Evolutionary conservation across 2,888 invertebrate genomes (phyloP), one percentile per base, ranked within the genome.

Genomic region (Xestia ashworthii): DNA sequence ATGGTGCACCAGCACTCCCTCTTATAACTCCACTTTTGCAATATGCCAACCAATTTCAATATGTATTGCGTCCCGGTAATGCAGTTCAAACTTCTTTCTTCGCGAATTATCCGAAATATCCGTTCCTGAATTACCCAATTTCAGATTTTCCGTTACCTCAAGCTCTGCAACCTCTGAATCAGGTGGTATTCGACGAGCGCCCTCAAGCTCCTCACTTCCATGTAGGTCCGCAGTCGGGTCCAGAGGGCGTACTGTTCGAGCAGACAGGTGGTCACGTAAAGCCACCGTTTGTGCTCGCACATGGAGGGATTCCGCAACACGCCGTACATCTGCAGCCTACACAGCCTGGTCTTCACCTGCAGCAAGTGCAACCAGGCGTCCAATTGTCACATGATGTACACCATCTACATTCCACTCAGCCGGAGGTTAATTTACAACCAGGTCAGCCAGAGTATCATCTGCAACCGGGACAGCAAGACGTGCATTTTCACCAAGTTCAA

Each of bases 21-120:
- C 91, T 93, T 11, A 74, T 91, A 11, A 83, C 92, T 38, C 91
- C 92, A 9, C 76, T 92, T 9, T 81, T 89, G 46, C 91, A 92
- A 6, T 88, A 91, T 46, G 90, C 93, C 58, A 92, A 92, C 3
- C 94, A 93, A 78, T 92, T 91, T 70, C 94, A 94, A 0, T 96
- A 96, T 80, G 91, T 95, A 1, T 91, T 97, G 16, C 93, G 96
- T 16, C 97, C 96, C 12, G 97, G 97, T 22, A 94, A 95, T 79
- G 94, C 96, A 22, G 91, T 95, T 1, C 97, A 97, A 80, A 93
- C 96, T 6, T 96, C 96, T 5, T 89, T 92, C 67, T 97, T 96
- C 67, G 96, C 96, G 0, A 95, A 95, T 3, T 97, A 95, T 75
- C 97, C 97, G 9, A 92, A 95, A 82, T 96, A 95, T 87, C 97